Base-by-base conservation (phyloP, 1,140 invertebrate species). In the Archivesica marissinica region DNA sequence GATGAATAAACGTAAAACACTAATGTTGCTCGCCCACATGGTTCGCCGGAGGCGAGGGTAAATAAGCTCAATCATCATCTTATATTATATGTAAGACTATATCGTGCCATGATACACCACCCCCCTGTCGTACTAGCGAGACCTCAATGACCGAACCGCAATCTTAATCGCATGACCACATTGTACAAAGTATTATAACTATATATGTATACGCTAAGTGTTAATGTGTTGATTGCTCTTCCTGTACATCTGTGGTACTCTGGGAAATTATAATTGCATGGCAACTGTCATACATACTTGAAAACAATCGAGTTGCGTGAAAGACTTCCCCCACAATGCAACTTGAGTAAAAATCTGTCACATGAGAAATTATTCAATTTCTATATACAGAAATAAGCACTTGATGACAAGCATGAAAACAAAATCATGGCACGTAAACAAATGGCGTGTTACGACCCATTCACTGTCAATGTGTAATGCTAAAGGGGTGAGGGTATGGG, bases 241-340 rank as follows among this genome's bases (percentile, higher is more conserved):
- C 68, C 68, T 72, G 23, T 30, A 13, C 68, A 72, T 72, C 25
- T 25, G 41, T 28, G 68, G 44, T 28, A 72, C 33, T 72, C 11
- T 33, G 41, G 44, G 68, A 50, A 33, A 52, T 50, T 11, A 15
- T 33, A 33, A 28, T 72, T 47, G 33, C 66, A 44, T 72, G 68
- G 66, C 41, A 61, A 79, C 50, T 79, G 76, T 79, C 76, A 79
- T 41, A 47, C 15, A 0, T 39, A 64, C 76, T 79, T 64, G 28
- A 11, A 79, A 76, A 39, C 59, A 64, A 61, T 79, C 50, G 54
- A 79, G 33, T 25, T 44, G 76, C 28, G 76, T 79, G 76, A 79
- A 79, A 79, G 23, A 28, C 59, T 79, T 79, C 59, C 77, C 59
- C 0, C 0, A 64, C 35, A 33, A 30, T n/a, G n/a, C 68, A 72